These are phyloP conservation scores for Diachasma alloeum DNA, from an alignment of 1,140 invertebrate genomes.

Conservation along the genomic window DNA sequence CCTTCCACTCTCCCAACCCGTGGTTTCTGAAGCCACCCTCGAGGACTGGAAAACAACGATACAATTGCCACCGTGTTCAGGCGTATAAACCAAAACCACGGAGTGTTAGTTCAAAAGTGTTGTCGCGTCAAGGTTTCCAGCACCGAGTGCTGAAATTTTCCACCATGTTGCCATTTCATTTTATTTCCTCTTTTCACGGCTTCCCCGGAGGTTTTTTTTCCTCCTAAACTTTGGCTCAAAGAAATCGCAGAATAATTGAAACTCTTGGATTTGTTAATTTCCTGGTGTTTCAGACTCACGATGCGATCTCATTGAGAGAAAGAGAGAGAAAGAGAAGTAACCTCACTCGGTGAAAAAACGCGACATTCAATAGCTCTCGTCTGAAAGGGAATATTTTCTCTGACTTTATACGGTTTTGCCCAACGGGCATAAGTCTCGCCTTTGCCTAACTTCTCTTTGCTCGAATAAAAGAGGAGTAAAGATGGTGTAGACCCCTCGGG, in stretches of 20 bases:
- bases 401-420: constrained; percentile 2
- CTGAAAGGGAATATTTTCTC: constrained; percentile 6
- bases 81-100: not conserved
- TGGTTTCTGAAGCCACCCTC: constrained; percentile 1
- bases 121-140: not conserved
- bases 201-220: not conserved
- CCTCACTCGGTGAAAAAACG: not conserved
- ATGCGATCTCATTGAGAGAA: not conserved
- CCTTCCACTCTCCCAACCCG: constrained; percentile 1
- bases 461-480: not conserved
- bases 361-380: constrained; percentile 7
- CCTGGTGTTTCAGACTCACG: not conserved
- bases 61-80: constrained; percentile 6
- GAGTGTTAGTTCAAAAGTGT: not conserved
- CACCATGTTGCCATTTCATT: not conserved
- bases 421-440: not conserved
- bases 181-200: not conserved
- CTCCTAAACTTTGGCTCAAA: not conserved
- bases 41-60: constrained; percentile 3
- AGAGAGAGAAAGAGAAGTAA: too few relatives aligned
- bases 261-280: constrained; percentile 1
- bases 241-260: not conserved
- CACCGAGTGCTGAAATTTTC: not conserved
- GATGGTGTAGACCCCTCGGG: constrained; percentile 1
- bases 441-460: constrained; percentile 1